These are phyloP conservation scores for Sebastes vulpes DNA, from an alignment of 2,797 vertebrate species.

Conservation along the genomic window DNA sequence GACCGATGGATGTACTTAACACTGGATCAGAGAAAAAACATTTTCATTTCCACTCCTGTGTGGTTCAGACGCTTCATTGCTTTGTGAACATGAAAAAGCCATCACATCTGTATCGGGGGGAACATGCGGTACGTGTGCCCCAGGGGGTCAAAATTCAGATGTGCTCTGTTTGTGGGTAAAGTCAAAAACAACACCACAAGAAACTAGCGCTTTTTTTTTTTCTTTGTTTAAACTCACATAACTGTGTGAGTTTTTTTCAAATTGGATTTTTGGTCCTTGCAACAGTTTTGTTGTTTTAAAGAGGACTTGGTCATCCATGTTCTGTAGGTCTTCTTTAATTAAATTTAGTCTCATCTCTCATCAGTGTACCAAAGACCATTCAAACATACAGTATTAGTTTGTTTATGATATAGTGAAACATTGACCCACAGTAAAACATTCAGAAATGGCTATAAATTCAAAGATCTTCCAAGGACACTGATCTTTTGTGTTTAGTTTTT, in stretches of 20 bases:
- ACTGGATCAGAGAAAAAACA: constrained; percentile 40
- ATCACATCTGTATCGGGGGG: constrained; percentile 31
- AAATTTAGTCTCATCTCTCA: not conserved
- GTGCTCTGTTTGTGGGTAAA: constrained; percentile 31
- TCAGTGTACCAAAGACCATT: constrained; percentile 23
- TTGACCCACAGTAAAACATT: constrained; percentile 59
- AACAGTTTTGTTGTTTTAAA: not conserved
- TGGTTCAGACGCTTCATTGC: constrained; percentile 48
- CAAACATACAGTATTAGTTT: constrained; percentile 33
- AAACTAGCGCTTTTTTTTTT: constrained; percentile 9
- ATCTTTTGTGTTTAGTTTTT: constrained; percentile 29
- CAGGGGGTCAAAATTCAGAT: constrained; percentile 43
- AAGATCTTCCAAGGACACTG: constrained; percentile 49
- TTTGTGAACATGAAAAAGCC: constrained; percentile 61
- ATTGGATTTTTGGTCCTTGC: constrained; percentile 43
- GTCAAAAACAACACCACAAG: constrained; percentile 31
- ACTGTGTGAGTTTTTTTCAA: constrained; percentile 9
- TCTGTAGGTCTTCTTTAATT: not conserved
- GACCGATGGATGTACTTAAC: constrained; percentile 44
- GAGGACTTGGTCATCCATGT: not conserved
- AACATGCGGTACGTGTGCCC: constrained; percentile 2
- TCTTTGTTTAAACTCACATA: constrained; percentile 25
- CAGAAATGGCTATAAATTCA: constrained; percentile 59
- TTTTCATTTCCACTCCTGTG: constrained; percentile 13
- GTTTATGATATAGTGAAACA: constrained; percentile 49